Evolutionary conservation across 2,113 vertebrate species (phyloP), one percentile per base, ranked within the genome.

Genomic region (Pterocles burchelli): DNA sequence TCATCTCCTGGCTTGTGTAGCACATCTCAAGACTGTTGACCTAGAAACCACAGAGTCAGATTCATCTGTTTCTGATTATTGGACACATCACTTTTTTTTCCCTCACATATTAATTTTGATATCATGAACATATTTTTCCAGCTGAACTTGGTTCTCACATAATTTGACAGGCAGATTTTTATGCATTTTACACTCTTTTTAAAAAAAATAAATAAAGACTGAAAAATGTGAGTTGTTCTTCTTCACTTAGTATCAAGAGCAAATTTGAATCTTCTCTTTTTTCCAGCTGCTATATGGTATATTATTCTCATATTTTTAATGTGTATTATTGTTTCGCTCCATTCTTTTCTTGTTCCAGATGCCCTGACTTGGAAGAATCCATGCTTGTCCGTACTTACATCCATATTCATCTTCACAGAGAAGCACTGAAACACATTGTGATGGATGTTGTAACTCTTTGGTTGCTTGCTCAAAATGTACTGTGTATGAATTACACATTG

Each of bases 21-120:
- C 36, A 48, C 19, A 68, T 81, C 71, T 77, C 58, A 59, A n/a
- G 57, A 54, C 31, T 72, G 51, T 67, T 92, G 90, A 90, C 62
- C 72, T 79, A 79, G 82, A 90, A 92, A 90, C 48, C 51, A 45
- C 25, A 74, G 29, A 36, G 25, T 15, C 52, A 79, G 57, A 63
- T 49, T 78, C 67, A 83, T 92, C 82, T 95, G 82, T 86, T 95
- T 92, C 61, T 68, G 54, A 76, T 81, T 86, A 77, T 54, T 2
- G 1, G 49, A 38, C 1, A 18, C 49, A 55, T 52, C 6, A 1
- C n/a, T 81, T 85, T 57, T 74, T 38, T 70, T 87, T 54, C 71
- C 25, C 51, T 70, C 52, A 78, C 48, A 46, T 54, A 66, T 65
- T 79, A 78, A 54, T 79, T 87, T 79, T 48, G 31, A 36, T 78